A percentile compares a stretch with the other conserved stretches of the same genome.
phyloP scores from a whole-genome alignment of 1,140 invertebrate species.

The Portunus trituberculatus region DNA sequence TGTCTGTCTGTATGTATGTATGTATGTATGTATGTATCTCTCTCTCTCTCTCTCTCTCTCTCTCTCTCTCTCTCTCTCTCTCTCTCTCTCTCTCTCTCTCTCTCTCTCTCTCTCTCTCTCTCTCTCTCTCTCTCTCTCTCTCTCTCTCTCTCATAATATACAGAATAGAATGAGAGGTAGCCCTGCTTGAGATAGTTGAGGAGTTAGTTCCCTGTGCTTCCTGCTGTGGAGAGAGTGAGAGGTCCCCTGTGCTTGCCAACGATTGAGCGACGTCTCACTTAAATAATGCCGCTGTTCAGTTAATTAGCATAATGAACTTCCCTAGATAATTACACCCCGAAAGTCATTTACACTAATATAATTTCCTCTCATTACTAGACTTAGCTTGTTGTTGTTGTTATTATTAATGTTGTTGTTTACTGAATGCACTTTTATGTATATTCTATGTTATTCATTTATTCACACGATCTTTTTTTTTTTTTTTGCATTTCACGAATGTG shows the following conservation, averaged over 20 bases:
- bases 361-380: background rate
- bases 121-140: too few relatives aligned
- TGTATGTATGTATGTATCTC: too few relatives aligned
- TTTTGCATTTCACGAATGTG: background rate
- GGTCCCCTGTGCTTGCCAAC: background rate
- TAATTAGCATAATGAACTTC: slow-evolving; percentile 14
- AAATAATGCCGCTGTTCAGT: background rate
- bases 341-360: slow-evolving; percentile 7
- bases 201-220: too few relatives aligned
- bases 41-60: too few relatives aligned
- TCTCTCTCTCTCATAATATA: too few relatives aligned
- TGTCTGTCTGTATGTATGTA: too few relatives aligned
- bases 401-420: background rate
- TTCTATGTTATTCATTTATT: background rate
- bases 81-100: too few relatives aligned
- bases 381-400: background rate
- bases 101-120: too few relatives aligned
- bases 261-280: background rate
- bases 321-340: background rate
- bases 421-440: background rate
- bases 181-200: too few relatives aligned
- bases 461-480: background rate
- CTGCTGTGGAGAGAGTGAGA: too few relatives aligned
- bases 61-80: too few relatives aligned
- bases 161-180: too few relatives aligned